phyloP scores from a whole-genome alignment of 2,113 vertebrate species.

The Arizona elegans region DNA sequence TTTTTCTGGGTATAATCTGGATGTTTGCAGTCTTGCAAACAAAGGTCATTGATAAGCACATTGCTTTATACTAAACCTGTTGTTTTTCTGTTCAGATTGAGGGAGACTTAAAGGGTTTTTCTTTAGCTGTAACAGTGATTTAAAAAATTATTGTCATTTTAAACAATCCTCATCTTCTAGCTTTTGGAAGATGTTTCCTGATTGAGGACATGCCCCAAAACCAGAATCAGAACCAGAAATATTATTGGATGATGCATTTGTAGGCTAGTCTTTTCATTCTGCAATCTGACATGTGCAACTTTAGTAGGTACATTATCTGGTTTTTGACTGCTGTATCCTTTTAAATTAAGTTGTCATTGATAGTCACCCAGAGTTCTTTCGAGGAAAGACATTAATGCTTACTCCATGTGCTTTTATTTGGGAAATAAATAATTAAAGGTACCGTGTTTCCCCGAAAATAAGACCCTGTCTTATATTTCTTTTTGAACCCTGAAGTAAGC shows the following conservation, averaged over 20 bases:
- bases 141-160: background rate
- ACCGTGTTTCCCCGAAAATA: no score
- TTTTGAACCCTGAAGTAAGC: no score
- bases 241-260: background rate
- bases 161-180: background rate
- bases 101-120: conserved; percentile 26
- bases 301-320: background rate
- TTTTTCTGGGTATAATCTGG: background rate
- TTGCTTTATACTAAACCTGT: conserved; percentile 46
- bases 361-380: background rate
- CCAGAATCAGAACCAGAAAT: background rate
- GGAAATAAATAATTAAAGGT: background rate
- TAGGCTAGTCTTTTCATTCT: background rate
- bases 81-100: conserved; percentile 47
- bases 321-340: background rate
- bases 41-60: conserved; percentile 33
- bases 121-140: background rate
- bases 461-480: no score
- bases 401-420: background rate
- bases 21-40: background rate
- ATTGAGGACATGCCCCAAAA: background rate
- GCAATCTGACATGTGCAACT: background rate
- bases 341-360: background rate
- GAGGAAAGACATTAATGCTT: background rate
- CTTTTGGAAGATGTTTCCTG: background rate